Evolutionary conservation across 2,113 vertebrate species (phyloP), one percentile per base, ranked within the genome.

Genomic region (Gymnocephalus cernua): DNA sequence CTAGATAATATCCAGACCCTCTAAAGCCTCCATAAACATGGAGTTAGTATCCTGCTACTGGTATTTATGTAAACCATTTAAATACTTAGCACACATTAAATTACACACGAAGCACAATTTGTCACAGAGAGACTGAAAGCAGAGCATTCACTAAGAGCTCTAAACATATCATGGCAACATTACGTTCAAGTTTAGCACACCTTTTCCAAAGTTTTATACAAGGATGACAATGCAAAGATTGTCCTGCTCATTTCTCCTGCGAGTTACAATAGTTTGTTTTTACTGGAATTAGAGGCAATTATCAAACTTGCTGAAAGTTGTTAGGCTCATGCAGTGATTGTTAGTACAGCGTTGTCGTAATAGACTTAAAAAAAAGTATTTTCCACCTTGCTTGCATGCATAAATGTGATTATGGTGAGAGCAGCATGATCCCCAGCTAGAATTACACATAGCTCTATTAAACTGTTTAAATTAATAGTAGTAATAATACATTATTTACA

Each of bases 1-100:
- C 75, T 88, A 95, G 96, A 96, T 94, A 94, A 90, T 95, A 94
- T 95, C 95, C 96, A 97, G 95, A 96, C 80, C 77, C 85, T 93
- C 90, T 82, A 69, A 77, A 63, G 80, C 89, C 90, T 92, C 94
- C 91, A 89, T 81, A 93, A 94, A 93, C 83, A 89, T 89, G 79
- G 65, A 68, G 90, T 93, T 93, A 88, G 75, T 86, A 83, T 54
- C 82, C 77, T 66, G 68, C 63, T 94, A 91, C 83, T 91, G 93
- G 91, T 92, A 85, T 68, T 61, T 83, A 92, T 89, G 85, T 91
- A 88, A 92, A 93, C 83, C 89, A 67, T 77, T 68, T 65, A 83
- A 86, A 87, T 72, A 86, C 89, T 59, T 57, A 68, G 16, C 44
- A 56, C 29, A 86, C 71, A 71, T 80, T 74, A 86, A 69, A 73